Evolutionary conservation across 2,888 invertebrate species (phyloP).

Genomic region (Polydrusus pterygomalis): DNA sequence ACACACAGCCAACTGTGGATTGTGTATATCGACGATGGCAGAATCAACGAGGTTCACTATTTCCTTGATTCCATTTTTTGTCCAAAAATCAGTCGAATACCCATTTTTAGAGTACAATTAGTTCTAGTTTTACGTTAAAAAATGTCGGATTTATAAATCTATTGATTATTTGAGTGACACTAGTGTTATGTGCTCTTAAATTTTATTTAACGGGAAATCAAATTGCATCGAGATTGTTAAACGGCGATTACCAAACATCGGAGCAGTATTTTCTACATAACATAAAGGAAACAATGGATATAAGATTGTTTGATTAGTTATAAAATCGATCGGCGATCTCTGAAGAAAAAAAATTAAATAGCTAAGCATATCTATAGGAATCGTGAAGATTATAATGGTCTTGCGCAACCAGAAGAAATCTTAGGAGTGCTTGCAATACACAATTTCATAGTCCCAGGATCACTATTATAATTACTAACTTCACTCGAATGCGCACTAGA

Average conservation of each 20-base stretch:
- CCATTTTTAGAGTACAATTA: too few species aligned
- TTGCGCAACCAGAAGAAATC: constrained; percentile 41
- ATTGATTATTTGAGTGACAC: too few species aligned
- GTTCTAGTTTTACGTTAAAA: too few species aligned
- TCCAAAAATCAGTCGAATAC: too few species aligned
- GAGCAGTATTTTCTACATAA: constrained; percentile 35
- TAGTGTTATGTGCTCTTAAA: too few species aligned
- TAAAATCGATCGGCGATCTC: constrained; percentile 40
- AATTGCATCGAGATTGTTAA: constrained; percentile 35
- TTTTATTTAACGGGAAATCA: constrained; percentile 45
- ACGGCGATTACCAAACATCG: constrained; percentile 36
- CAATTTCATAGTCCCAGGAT: constrained; percentile 43
- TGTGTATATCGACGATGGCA: constrained; percentile 28
- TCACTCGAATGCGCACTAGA: constrained; percentile 25
- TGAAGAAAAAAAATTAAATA: constrained; percentile 37
- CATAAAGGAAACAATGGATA: constrained; percentile 43
- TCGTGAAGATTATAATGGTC: constrained; percentile 49
- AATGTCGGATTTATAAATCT: too few species aligned
- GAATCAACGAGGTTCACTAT: constrained; percentile 38
- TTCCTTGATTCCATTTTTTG: too few species aligned
- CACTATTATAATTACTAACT: constrained; percentile 48
- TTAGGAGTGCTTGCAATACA: constrained; percentile 50
- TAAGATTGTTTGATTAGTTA: constrained; percentile 46
- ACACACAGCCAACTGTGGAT: too few species aligned
- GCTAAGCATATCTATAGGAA: constrained; percentile 35